Evolutionary conservation across 1,140 invertebrate genomes (phyloP), one percentile per base, ranked within the genome.

Genomic region (Eriocheir sinensis): DNA sequence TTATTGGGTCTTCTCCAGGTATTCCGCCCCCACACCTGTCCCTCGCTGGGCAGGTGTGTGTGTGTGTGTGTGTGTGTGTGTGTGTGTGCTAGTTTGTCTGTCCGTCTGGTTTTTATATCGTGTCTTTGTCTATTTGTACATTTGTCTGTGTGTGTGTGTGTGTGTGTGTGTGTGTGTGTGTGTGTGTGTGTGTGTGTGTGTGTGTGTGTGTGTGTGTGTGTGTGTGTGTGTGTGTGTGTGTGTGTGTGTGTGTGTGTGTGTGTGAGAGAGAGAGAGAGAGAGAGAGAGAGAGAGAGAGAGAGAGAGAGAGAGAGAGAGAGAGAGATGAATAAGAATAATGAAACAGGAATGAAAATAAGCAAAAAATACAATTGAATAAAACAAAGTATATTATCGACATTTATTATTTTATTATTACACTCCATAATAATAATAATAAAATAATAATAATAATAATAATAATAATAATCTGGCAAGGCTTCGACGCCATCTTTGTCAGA

Each of bases 61-160:
- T 72, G 60, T 72, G 60, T 72, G 60, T 72, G 60, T 72, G 60
- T 72, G 60, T 72, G 60, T 72, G 60, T 72, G 60, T 72, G 60
- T 72, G 60, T 72, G 60, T 53, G 60, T 72, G n/a, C n/a, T n/a
- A n/a, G n/a, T n/a, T n/a, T n/a, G n/a, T n/a, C n/a, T n/a, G n/a
- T n/a, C n/a, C n/a, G n/a, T n/a, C n/a, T n/a, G n/a, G n/a, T n/a
- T n/a, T n/a, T n/a, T n/a, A n/a, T n/a, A n/a, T n/a, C n/a, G n/a
- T n/a, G 60, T 72, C 21, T n/a, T 21, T 72, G 60, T 72, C 21
- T 72, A n/a, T 72, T 21, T 72, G 60, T 72, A n/a, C n/a, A n/a
- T 72, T 21, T 72, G 60, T 72, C 21, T 72, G 60, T 72, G 60
- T 72, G 60, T 53, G 60, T 72, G 60, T 72, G 60, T n/a, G 60